phyloP scores from a whole-genome alignment of 1,140 invertebrate genomes.

The Paraescarpia echinospica region DNA sequence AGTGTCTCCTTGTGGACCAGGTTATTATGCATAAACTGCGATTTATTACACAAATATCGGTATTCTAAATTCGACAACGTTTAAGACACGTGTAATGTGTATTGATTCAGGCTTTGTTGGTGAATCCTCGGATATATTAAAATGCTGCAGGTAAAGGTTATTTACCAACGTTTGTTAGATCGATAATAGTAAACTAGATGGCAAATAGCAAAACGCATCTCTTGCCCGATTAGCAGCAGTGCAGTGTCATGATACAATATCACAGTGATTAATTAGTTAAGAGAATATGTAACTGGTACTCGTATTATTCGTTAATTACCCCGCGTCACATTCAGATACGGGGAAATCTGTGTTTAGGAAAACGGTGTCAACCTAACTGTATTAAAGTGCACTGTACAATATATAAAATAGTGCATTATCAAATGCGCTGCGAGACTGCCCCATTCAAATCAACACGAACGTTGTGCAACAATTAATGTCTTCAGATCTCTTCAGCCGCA shows the following conservation, averaged over 20 bases:
- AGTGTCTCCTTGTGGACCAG: no score
- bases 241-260: neutral
- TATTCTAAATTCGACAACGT: no score
- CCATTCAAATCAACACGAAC: neutral
- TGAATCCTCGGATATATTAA: neutral
- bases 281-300: neutral
- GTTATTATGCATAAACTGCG: no score
- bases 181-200: neutral
- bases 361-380: neutral
- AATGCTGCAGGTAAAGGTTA: neutral
- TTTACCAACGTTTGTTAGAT: neutral
- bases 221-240: neutral
- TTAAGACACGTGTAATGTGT: neutral
- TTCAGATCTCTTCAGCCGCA: neutral
- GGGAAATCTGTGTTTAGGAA: no score
- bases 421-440: neutral
- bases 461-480: neutral
- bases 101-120: neutral
- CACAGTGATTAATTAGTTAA: neutral
- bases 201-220: neutral
- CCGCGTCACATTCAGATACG: neutral
- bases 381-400: neutral
- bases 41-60: no score
- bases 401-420: neutral
- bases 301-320: neutral